These are phyloP conservation scores for Euthynnus affinis DNA, from an alignment of 2,797 vertebrate genomes.

Conservation along the genomic window DNA sequence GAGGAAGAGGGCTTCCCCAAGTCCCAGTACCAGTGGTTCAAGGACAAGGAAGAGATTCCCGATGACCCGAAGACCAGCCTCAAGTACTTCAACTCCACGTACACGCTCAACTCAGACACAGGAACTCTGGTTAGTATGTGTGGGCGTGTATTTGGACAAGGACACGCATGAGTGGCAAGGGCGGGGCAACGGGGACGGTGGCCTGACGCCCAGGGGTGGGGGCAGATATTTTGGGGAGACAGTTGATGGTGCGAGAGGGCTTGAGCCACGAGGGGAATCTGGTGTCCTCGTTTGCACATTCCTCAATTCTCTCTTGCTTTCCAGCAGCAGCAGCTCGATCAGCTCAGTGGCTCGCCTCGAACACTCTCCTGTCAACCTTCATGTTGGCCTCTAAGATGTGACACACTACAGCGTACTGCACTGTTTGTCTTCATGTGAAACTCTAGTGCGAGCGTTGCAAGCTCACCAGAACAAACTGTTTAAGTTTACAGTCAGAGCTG, in stretches of 20 bases:
- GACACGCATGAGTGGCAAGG: constrained; percentile 61
- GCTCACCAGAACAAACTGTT: background rate
- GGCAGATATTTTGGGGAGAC: constrained; percentile 87
- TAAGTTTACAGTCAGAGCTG: background rate
- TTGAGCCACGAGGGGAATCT: constrained; percentile 84
- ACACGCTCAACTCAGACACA: constrained; percentile 86
- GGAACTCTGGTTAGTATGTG: constrained; percentile 92
- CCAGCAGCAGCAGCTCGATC: constrained; percentile 52
- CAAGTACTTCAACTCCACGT: constrained; percentile 93
- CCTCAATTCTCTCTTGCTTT: constrained; percentile 71
- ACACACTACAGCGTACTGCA: constrained; percentile 22
- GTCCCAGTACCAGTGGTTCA: constrained; percentile 96
- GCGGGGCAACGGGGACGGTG: constrained; percentile 73
- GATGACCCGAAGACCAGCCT: constrained; percentile 88
- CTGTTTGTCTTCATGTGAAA: constrained; percentile 27
- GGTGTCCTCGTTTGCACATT: constrained; percentile 87
- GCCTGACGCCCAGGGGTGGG: constrained; percentile 77
- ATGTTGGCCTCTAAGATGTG: constrained; percentile 49
- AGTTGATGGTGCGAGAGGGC: constrained; percentile 84
- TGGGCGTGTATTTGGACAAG: constrained; percentile 68
- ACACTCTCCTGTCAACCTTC: constrained; percentile 56
- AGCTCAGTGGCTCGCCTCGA: constrained; percentile 41
- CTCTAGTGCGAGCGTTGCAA: background rate
- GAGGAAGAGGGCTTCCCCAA: constrained; percentile 94
- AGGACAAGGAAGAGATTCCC: constrained; percentile 90